Evolutionary conservation across 2,113 vertebrate genomes (phyloP), one percentile per base, ranked within the genome.

Genomic region (Lepus europaeus): DNA sequence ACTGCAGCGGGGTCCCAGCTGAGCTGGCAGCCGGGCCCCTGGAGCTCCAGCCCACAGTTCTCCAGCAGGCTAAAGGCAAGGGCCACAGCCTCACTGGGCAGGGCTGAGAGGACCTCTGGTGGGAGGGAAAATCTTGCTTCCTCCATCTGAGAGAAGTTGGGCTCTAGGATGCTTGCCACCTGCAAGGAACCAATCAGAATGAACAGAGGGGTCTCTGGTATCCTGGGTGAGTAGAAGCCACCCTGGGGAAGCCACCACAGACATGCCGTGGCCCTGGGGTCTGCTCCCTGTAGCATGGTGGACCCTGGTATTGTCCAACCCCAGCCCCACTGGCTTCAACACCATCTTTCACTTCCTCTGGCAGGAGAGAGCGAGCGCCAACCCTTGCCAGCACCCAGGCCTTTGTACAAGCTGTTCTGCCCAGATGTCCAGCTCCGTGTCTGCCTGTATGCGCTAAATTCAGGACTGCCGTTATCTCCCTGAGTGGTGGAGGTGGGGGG

Each of bases 21-120:
- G 74, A 94, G 61, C 33, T 17, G 66, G 31, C 13, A 63, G 31
- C 49, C 2, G 3, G 45, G 20, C 6, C 61, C 22, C 53, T 31
- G 39, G 17, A 31, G 36, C 85, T 69, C 16, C 36, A 89, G 51
- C 13, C 85, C 80, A 45, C 74, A 89, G 92, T 80, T 22, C 39
- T 77, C 31, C 74, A 76, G 25, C 59, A 86, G 74, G 53, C 51
- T 66, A 53, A 20, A n/a, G 59, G 23, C 22, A 3, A 81, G 51
- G 45, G 10, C 68, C 10, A 16, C 1, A 4, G 80, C 61, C 27
- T 77, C 80, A 10, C 27, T 31, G 39, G 74, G 76, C n/a, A 77
- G 76, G 3, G 29, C 23, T 2, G 39, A 31, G 81, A 87, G 69
- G 25, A 49, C 49, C 59, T 17, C 53, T 0, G 0, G 53, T 2